phyloP scores from a whole-genome alignment of 2,797 vertebrate species.

The Phoebastria nigripes region DNA sequence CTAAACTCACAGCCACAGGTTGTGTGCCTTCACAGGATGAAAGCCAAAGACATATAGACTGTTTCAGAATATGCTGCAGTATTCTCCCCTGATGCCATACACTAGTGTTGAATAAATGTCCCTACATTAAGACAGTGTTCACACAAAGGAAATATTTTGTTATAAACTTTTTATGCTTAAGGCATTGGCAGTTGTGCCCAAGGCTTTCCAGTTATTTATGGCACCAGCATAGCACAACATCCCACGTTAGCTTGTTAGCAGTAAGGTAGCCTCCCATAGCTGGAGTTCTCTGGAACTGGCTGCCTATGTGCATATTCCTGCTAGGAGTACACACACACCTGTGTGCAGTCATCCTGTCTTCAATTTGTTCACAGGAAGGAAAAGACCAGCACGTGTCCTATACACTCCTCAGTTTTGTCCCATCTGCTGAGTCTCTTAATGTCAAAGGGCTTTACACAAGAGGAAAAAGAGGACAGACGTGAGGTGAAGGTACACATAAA shows the following conservation, averaged over 20 bases:
- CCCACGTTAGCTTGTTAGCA: rapidly evolving
- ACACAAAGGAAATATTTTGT: neutral
- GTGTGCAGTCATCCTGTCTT: neutral
- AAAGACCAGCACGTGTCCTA: neutral
- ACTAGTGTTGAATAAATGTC: neutral
- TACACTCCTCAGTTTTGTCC: neutral
- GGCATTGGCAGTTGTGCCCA: neutral
- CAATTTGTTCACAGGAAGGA: neutral
- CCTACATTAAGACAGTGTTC: neutral
- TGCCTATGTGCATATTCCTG: neutral
- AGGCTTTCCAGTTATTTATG: neutral
- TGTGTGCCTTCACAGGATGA: neutral
- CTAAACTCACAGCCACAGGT: neutral
- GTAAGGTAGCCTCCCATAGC: neutral
- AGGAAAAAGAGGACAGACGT: neutral
- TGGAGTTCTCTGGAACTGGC: neutral
- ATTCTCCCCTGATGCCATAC: neutral
- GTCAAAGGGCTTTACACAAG: neutral
- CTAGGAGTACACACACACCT: neutral
- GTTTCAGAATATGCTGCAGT: neutral
- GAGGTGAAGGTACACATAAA: neutral
- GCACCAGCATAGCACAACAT: neutral
- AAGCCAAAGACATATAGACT: neutral
- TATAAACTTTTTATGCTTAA: neutral
- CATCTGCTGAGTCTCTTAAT: neutral